A percentile compares a stretch with the other conserved stretches of the same genome.
Conservation (phyloP, 2,797 vertebrate genomes). For the Miichthys miiuy region DNA sequence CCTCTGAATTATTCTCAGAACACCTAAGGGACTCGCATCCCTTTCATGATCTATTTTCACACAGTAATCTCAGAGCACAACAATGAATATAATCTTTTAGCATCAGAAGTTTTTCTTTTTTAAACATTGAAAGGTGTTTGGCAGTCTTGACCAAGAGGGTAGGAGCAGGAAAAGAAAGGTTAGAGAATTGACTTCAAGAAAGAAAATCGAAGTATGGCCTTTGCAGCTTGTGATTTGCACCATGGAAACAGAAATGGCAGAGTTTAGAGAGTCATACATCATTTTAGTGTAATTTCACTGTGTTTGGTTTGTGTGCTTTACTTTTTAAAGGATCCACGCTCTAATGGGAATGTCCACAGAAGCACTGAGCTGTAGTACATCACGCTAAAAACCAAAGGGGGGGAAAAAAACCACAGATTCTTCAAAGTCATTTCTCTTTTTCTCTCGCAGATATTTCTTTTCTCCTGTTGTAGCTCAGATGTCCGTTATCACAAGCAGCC, state of each 20-base stretch:
- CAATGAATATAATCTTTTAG: conserved; percentile 30
- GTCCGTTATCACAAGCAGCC: conserved; percentile 66
- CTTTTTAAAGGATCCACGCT: conserved; percentile 62
- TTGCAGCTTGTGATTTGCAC: conserved; percentile 74
- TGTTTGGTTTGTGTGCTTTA: conserved; percentile 69
- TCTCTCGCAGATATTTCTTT: conserved; percentile 39
- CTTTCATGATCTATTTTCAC: conserved; percentile 54
- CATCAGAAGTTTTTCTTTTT: conserved; percentile 48
- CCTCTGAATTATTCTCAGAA: conserved; percentile 25
- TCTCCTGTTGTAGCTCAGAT: conserved; percentile 55
- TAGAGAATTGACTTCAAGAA: conserved; percentile 74
- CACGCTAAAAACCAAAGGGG: conserved; percentile 45
- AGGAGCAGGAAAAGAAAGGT: conserved; percentile 72
- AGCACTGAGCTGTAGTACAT: conserved; percentile 56
- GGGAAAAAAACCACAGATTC: conserved; percentile 10
- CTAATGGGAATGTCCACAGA: conserved; percentile 66
- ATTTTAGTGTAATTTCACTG: conserved; percentile 66
- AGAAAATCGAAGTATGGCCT: conserved; percentile 77
- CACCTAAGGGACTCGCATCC: conserved; percentile 17
- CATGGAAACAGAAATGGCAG: conserved; percentile 79
- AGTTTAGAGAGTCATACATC: conserved; percentile 74
- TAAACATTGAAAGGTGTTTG: conserved; percentile 53
- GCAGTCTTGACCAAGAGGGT: conserved; percentile 49
- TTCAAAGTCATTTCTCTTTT: conserved; percentile 56
- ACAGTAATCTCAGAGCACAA: conserved; percentile 22